phyloP scores from a whole-genome alignment of 2,888 invertebrate genomes.

The Watsonalla binaria region DNA sequence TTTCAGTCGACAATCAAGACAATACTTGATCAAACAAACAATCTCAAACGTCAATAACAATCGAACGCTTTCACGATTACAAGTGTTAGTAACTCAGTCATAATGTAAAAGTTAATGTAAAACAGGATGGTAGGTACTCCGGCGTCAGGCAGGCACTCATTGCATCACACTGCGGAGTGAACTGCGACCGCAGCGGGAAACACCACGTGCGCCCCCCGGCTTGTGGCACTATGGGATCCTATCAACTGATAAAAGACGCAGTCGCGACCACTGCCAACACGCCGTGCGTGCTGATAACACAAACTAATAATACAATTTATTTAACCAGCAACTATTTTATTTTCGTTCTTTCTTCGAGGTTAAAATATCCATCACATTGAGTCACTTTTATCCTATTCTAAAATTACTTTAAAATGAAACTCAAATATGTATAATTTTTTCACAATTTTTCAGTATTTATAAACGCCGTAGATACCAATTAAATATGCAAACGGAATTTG shows the following conservation, averaged over 20 bases:
- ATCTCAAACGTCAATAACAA: slow-evolving; percentile 10
- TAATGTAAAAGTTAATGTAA: slow-evolving; percentile 21
- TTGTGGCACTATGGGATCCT: slow-evolving; percentile 46
- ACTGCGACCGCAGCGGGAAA: slow-evolving; percentile 42
- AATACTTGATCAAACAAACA: slow-evolving; percentile 7
- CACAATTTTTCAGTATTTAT: not conserved
- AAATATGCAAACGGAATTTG: slow-evolving; percentile 8
- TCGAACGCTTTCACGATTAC: slow-evolving; percentile 33
- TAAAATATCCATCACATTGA: slow-evolving; percentile 50
- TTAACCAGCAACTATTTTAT: slow-evolving; percentile 21
- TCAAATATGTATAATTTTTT: not conserved
- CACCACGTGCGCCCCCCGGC: slow-evolving; percentile 42
- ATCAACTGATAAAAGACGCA: slow-evolving; percentile 41
- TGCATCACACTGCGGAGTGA: slow-evolving; percentile 60
- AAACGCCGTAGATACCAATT: not conserved
- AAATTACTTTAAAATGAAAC: not conserved
- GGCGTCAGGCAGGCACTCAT: slow-evolving; percentile 64
- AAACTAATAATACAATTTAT: slow-evolving; percentile 33
- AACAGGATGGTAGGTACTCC: slow-evolving; percentile 34
- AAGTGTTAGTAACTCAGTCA: slow-evolving; percentile 16
- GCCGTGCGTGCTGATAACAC: slow-evolving; percentile 47
- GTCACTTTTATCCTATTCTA: slow-evolving; percentile 10
- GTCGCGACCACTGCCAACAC: slow-evolving; percentile 26
- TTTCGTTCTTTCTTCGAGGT: slow-evolving; percentile 40
- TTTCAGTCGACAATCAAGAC: slow-evolving; percentile 11